Conservation (phyloP, 1,140 invertebrate species). For the Heterodera carotae region DNA sequence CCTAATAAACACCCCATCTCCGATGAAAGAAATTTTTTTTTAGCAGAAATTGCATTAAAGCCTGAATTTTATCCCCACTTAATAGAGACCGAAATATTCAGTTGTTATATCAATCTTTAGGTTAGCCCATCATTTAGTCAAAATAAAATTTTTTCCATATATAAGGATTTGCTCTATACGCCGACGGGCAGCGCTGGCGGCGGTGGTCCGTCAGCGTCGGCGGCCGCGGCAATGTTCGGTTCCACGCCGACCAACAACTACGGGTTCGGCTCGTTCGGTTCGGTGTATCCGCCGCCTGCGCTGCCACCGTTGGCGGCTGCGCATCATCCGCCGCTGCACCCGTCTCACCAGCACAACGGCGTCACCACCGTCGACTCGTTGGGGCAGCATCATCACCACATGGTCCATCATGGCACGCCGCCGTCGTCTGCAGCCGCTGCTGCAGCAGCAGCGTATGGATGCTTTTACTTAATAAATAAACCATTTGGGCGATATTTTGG, state of each 20-base stretch:
- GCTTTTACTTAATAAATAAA: not conserved
- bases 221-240: slow-evolving; percentile 42
- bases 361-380: not conserved
- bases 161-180: not conserved
- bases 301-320: not conserved
- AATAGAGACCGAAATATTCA: too few relatives aligned
- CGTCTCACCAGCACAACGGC: slow-evolving; percentile 10
- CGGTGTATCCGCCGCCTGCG: slow-evolving; percentile 55
- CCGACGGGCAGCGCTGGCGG: not conserved
- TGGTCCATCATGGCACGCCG: slow-evolving; percentile 4
- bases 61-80: too few relatives aligned
- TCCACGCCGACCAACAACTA: slow-evolving; percentile 61
- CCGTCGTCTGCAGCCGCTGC: not conserved
- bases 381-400: not conserved
- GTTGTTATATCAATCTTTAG: too few relatives aligned
- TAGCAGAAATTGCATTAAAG: too few relatives aligned
- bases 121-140: too few relatives aligned
- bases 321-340: not conserved
- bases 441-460: not conserved
- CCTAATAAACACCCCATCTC: too few relatives aligned
- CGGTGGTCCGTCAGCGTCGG: not conserved
- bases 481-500: not conserved
- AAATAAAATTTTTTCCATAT: too few relatives aligned
- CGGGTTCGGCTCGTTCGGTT: slow-evolving; percentile 55
- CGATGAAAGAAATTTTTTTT: too few relatives aligned